These are phyloP conservation scores for Stegostoma tigrinum DNA, from an alignment of 2,113 vertebrate species.

Conservation along the genomic window DNA sequence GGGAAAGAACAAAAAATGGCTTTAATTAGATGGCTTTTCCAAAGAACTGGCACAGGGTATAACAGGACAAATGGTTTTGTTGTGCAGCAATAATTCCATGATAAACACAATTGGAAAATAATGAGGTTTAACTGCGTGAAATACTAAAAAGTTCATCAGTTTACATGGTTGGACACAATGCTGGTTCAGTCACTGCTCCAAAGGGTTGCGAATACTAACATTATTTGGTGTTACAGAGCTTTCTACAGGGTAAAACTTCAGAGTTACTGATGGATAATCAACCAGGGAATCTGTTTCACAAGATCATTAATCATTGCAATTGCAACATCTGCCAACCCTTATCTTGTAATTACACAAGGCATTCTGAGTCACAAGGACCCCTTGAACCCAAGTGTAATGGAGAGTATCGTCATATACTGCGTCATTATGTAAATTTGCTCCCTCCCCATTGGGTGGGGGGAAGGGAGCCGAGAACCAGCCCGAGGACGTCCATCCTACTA, in stretches of 20 bases:
- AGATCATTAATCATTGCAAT: slow-evolving; percentile 31
- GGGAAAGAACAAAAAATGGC: background rate
- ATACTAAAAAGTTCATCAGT: background rate
- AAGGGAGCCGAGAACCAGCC: background rate
- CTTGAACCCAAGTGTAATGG: background rate
- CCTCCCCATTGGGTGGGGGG: background rate
- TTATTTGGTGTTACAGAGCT: background rate
- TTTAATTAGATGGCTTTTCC: background rate
- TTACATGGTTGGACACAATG: background rate
- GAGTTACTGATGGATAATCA: slow-evolving; percentile 1
- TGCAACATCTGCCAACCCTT: slow-evolving; percentile 32
- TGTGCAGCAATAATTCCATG: background rate
- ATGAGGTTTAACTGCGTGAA: background rate
- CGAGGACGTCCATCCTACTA: background rate
- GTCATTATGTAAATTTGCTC: slow-evolving; percentile 15
- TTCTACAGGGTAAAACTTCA: background rate
- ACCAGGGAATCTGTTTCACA: background rate
- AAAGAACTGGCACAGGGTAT: background rate
- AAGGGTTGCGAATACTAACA: background rate
- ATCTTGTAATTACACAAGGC: slow-evolving; percentile 23
- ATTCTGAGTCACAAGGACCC: background rate
- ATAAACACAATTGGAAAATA: background rate
- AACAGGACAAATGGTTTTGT: background rate
- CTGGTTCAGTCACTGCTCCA: background rate
- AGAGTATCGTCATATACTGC: slow-evolving; percentile 22